phyloP scores from a whole-genome alignment of 2,113 vertebrate genomes.

The Aix galericulata region DNA sequence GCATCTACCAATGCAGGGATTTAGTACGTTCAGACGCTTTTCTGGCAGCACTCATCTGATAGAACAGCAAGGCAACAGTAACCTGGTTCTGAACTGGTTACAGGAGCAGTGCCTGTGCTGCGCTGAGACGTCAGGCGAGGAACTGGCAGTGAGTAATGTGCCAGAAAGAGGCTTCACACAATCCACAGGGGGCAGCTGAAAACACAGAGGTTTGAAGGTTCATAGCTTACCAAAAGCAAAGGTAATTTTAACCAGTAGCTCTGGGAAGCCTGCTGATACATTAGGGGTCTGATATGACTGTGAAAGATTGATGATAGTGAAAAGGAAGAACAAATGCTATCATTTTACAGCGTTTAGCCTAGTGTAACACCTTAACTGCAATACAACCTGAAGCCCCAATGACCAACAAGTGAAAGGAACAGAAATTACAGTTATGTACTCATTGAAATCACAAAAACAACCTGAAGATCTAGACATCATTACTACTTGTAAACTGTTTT shows the following conservation, averaged over 20 bases:
- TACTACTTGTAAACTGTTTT: background rate
- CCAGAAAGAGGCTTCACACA: slow-evolving; percentile 62
- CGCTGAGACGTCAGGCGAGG: slow-evolving; percentile 47
- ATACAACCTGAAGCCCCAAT: background rate
- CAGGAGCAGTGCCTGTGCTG: slow-evolving; percentile 29
- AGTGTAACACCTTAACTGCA: slow-evolving; percentile 67
- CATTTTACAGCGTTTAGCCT: slow-evolving; percentile 77
- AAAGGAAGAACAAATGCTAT: slow-evolving; percentile 75
- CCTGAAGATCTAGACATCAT: background rate
- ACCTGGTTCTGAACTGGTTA: background rate
- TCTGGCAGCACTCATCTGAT: background rate
- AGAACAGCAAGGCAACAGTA: background rate
- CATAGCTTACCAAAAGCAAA: slow-evolving; percentile 73
- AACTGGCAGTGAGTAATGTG: slow-evolving; percentile 74
- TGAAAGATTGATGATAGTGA: slow-evolving; percentile 78
- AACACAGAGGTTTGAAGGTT: slow-evolving; percentile 71
- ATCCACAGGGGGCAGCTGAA: slow-evolving; percentile 76
- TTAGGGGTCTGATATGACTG: slow-evolving; percentile 58
- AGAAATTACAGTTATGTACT: background rate
- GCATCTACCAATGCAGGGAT: background rate
- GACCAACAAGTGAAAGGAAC: slow-evolving; percentile 30
- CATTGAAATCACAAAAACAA: slow-evolving; percentile 14
- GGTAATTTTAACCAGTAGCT: slow-evolving; percentile 75
- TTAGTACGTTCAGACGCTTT: background rate
- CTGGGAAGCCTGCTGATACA: slow-evolving; percentile 73